Evolutionary conservation across 1,140 invertebrate species (phyloP), one percentile per base, ranked within the genome.

Genomic region (Mamestra configurata): DNA sequence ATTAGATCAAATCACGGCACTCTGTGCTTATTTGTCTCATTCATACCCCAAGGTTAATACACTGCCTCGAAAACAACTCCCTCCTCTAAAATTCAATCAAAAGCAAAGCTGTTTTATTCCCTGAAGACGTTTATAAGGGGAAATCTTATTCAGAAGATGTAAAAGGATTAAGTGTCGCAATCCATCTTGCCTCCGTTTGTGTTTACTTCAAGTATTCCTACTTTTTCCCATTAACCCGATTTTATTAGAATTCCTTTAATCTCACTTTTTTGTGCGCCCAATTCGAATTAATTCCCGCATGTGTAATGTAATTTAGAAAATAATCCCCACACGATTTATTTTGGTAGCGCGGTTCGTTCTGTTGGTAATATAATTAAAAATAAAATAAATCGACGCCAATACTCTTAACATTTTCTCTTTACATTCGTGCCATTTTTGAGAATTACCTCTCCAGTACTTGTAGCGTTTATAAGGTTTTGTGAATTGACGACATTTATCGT

Each of bases 141-240:
- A 80, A 83, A 82, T 80, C 78, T 78, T 77, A 83, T 80, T 83
- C 79, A 75, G 76, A 70, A 77, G 75, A 80, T 80, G 78, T 80
- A 80, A 80, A 78, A 80, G 82, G 79, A 83, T 83, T 83, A 83
- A 43, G 49, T 27, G 37, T 43, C 66, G 66, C 66, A 20, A 46
- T 66, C 18, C 61, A 35, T 66, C 59, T 31, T 57, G 55, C 55
- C 55, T 59, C 55, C 59, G 24, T 70, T 49, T 68, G 66, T 70
- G 40, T 70, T 70, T 70, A 70, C 40, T 70, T 49, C 66, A 70
- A 70, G 49, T 70, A 70, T 70, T 70, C 66, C 40, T 27, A 22
- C 40, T 70, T 70, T 70, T 49, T 70, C 40, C 66, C 40, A 49
- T 70, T 70, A 70, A 70, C 40, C 37, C 11, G 11, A n/a, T 70